Evolutionary conservation across 1,140 invertebrate genomes (phyloP), one percentile per base, ranked within the genome.

Genomic region (Aleiodes sp.): DNA sequence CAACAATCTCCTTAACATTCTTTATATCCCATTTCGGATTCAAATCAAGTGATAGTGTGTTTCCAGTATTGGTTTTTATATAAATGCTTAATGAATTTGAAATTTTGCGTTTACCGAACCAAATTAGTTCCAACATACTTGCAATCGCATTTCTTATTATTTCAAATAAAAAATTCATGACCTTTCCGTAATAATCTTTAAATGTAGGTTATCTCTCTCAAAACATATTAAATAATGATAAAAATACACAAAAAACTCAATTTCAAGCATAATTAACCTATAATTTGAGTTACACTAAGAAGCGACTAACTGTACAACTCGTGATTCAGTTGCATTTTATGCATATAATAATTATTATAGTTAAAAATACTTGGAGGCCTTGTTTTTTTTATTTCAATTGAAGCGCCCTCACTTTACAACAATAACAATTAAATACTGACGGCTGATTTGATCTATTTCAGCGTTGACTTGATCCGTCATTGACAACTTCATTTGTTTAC

Each of bases 1-100:
- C 91, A 7, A 94, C 87, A 41, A 91, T 81, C 81, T 93, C 88
- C 81, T 94, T 94, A 0, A 95, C 88, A 73, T 93, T 90, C 74
- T 88, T 88, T 21, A 95, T 91, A 75, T 93, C 90, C 91, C 92
- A 94, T 79, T 91, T 88, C 41, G 92, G 92, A 86, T 93, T 89
- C 63, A 94, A 83, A 76, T 93, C 88, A 0, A 94, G 87, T 0
- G 89, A 86, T 37, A 94, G 76, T 1, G 90, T 91, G 71, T 87
- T 90, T 21, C 91, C 92, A 2, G 88, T 90, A 71, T 91, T 91
- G 0, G 90, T 92, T 85, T 92, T 93, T 0, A 93, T 87, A 75
- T 91, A 92, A 80, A 93, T 90, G 79, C 86, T 91, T 2, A 93
- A 72, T 0, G 87, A 87, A 86, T 92, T 90, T 1, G 86, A 87